A percentile compares a stretch with the other conserved stretches of the same genome.
These are phyloP conservation scores for Sciurus carolinensis DNA, from an alignment of 2,797 vertebrate genomes.

Conservation along the genomic window DNA sequence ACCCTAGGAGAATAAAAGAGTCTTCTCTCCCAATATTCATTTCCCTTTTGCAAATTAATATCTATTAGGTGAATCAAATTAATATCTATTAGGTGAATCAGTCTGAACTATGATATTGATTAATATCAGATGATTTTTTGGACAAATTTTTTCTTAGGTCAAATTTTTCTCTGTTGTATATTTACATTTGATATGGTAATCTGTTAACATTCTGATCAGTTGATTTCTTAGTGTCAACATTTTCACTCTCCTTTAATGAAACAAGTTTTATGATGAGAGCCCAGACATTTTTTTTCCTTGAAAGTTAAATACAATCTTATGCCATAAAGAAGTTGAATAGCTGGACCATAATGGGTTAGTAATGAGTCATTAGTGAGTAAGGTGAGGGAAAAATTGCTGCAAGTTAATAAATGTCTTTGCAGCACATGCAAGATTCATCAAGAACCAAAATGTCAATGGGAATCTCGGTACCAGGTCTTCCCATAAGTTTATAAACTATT, in stretches of 20 bases:
- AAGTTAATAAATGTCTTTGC: slow-evolving; percentile 66
- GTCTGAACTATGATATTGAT: not conserved
- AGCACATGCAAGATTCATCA: not conserved
- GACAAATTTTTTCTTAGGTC: not conserved
- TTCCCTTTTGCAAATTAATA: not conserved
- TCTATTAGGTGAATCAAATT: not conserved
- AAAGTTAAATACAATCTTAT: slow-evolving; percentile 63
- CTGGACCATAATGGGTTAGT: slow-evolving; percentile 57
- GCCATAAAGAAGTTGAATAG: slow-evolving; percentile 64
- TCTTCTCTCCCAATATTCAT: not conserved
- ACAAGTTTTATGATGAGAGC: slow-evolving; percentile 66
- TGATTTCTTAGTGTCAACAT: slow-evolving; percentile 58
- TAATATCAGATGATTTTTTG: slow-evolving; percentile 28
- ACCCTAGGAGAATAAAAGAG: not conserved
- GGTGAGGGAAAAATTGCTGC: slow-evolving; percentile 64
- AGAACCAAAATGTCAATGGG: slow-evolving; percentile 63
- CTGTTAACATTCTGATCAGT: slow-evolving; percentile 50
- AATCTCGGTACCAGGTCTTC: slow-evolving; percentile 57
- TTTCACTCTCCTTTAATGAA: slow-evolving; percentile 70
- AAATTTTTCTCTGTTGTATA: slow-evolving; percentile 1
- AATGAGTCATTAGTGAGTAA: slow-evolving; percentile 75
- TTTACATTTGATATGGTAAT: slow-evolving; percentile 17
- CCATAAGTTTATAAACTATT: slow-evolving; percentile 60
- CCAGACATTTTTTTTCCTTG: not conserved
- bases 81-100: not conserved